Conservation (phyloP, 2,113 vertebrate species). For the Alaudala cheleensis region DNA sequence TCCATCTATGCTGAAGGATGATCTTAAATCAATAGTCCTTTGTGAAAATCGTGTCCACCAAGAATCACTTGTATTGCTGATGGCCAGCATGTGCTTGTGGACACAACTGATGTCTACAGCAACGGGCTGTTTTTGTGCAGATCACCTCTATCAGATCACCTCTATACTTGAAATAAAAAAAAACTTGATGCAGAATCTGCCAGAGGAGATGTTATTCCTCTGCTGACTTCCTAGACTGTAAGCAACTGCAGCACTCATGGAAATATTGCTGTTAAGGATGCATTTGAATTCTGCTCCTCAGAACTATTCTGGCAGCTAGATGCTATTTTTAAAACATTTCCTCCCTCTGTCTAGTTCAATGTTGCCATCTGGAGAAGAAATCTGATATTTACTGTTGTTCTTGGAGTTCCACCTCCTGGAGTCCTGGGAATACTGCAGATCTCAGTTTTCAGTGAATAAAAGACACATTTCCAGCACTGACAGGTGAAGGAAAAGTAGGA, state of each 20-base stretch:
- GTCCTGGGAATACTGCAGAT: constrained; percentile 55
- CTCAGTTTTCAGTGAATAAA: neutral
- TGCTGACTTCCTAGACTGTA: neutral
- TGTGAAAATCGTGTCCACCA: neutral
- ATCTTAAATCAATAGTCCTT: neutral
- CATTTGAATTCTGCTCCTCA: constrained; percentile 2
- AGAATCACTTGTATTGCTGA: neutral
- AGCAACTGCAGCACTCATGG: neutral
- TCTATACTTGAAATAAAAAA: neutral
- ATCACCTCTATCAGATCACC: neutral
- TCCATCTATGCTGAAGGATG: neutral
- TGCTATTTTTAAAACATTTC: neutral
- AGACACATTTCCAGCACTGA: neutral
- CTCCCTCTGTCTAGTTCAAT: neutral
- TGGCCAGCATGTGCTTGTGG: accelerated
- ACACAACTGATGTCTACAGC: too few species aligned
- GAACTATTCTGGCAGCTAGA: neutral
- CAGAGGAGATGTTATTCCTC: neutral
- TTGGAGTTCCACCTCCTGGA: constrained; percentile 55
- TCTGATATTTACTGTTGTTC: constrained; percentile 33
- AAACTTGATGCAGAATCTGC: neutral
- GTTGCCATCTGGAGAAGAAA: constrained; percentile 46
- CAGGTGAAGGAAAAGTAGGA: constrained; percentile 9
- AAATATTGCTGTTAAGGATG: neutral
- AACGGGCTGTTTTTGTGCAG: neutral